phyloP scores from a whole-genome alignment of 2,797 vertebrate genomes.

The Zenarchopterus dispar region DNA sequence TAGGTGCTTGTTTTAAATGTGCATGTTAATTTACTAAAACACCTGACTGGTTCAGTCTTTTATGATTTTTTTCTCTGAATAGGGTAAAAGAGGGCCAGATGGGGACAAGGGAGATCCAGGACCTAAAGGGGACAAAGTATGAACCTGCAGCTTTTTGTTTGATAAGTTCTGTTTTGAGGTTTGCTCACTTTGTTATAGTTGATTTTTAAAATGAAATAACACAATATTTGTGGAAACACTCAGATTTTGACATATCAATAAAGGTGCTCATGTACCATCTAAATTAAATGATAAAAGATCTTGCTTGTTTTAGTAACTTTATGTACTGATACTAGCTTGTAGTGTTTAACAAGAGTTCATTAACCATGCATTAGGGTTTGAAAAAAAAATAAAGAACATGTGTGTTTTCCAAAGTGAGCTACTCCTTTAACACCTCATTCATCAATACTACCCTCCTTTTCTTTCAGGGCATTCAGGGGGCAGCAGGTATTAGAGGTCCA shows the following conservation, averaged over 20 bases:
- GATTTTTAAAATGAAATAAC: background rate
- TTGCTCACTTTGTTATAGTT: background rate
- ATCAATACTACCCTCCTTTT: constrained; percentile 6
- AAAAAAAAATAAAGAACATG: too few species aligned
- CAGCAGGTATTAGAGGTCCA: constrained; percentile 77
- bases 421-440: too few species aligned
- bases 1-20: constrained; percentile 54
- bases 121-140: constrained; percentile 86
- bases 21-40: background rate
- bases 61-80: constrained; percentile 14
- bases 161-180: background rate
- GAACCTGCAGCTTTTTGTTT: constrained; percentile 11
- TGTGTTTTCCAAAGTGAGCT: too few species aligned
- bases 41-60: background rate
- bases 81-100: constrained; percentile 82
- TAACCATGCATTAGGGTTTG: too few species aligned
- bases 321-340: too few species aligned
- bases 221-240: too few species aligned
- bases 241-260: too few species aligned
- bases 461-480: constrained; percentile 80
- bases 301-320: too few species aligned
- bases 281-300: too few species aligned
- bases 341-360: too few species aligned
- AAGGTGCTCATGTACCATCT: too few species aligned
- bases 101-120: constrained; percentile 86